These are phyloP conservation scores for Selene dorsalis DNA, from an alignment of 2,797 vertebrate species.

Conservation along the genomic window DNA sequence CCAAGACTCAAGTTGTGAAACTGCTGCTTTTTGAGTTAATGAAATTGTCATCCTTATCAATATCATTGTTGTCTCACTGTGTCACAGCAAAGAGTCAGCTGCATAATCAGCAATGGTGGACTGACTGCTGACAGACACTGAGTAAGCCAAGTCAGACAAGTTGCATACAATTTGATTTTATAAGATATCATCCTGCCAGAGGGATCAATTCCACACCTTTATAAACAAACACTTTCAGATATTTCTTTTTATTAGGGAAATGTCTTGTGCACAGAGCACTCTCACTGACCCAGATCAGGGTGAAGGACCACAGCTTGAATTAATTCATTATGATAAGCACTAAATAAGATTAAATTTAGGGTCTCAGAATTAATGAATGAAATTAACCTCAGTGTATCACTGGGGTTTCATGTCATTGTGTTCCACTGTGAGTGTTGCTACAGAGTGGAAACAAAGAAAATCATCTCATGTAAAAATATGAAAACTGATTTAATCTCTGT, in stretches of 20 bases:
- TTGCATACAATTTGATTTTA: constrained; percentile 15
- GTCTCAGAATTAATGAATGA: neutral
- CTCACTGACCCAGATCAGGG: neutral
- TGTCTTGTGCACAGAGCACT: neutral
- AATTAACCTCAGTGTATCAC: neutral
- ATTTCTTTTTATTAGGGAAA: neutral
- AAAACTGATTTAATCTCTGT: too few species aligned
- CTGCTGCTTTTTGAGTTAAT: constrained; percentile 5
- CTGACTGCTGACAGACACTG: neutral
- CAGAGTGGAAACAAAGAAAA: neutral
- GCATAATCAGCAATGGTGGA: constrained; percentile 1
- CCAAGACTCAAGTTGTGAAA: neutral
- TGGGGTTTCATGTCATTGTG: neutral
- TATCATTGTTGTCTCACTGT: neutral
- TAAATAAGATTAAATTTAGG: neutral
- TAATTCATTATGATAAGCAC: neutral
- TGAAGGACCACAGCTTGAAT: neutral
- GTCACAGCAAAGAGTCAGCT: neutral
- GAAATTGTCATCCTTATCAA: neutral
- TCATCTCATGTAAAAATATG: neutral
- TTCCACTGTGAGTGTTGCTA: too few species aligned
- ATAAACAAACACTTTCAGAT: neutral
- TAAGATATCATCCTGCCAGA: constrained; percentile 4
- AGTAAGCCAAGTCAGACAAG: neutral
- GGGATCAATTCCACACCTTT: neutral